These are phyloP conservation scores for Caenorhabditis panamensis DNA, from an alignment of 2,888 invertebrate genomes.

Conservation along the genomic window DNA sequence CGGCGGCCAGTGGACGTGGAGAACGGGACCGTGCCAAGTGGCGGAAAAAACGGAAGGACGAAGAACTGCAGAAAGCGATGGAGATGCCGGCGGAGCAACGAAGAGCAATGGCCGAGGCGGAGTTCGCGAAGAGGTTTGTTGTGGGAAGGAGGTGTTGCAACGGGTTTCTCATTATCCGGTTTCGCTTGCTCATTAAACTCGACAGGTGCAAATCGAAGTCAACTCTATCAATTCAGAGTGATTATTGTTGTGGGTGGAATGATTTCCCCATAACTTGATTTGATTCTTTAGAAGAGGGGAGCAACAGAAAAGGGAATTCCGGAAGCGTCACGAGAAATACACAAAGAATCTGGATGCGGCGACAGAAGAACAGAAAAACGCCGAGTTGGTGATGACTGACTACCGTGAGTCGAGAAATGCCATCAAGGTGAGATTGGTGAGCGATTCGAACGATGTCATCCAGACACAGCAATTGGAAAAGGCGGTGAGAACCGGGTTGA, in stretches of 20 bases:
- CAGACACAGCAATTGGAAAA: conserved; percentile 36
- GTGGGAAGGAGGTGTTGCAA: not conserved
- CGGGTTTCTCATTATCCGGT: not conserved
- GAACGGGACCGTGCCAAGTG: conserved; percentile 86
- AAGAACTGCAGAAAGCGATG: conserved; percentile 90
- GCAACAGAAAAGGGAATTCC: conserved; percentile 25
- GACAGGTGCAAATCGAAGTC: conserved; percentile 25
- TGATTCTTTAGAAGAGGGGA: conserved; percentile 34
- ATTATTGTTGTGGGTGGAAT: conserved; percentile 18
- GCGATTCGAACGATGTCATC: conserved; percentile 28
- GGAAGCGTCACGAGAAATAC: conserved; percentile 1
- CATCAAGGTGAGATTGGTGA: conserved; percentile 8
- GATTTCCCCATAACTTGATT: not conserved
- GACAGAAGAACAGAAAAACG: conserved; percentile 12
- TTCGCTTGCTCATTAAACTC: conserved; percentile 6
- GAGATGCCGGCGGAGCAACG: conserved; percentile 81
- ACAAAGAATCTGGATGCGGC: conserved; percentile 11
- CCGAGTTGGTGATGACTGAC: conserved; percentile 25
- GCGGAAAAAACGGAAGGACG: conserved; percentile 87
- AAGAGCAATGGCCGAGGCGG: conserved; percentile 27
- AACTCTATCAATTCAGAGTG: not conserved
- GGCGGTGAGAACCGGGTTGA: conserved; percentile 7
- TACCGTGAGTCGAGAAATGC: conserved; percentile 20
- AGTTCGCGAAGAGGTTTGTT: conserved; percentile 24
- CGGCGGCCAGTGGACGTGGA: conserved; percentile 75